Evolutionary conservation across 1,140 invertebrate genomes (phyloP), one percentile per base, ranked within the genome.

Genomic region (Brachionus calyciflorus): DNA sequence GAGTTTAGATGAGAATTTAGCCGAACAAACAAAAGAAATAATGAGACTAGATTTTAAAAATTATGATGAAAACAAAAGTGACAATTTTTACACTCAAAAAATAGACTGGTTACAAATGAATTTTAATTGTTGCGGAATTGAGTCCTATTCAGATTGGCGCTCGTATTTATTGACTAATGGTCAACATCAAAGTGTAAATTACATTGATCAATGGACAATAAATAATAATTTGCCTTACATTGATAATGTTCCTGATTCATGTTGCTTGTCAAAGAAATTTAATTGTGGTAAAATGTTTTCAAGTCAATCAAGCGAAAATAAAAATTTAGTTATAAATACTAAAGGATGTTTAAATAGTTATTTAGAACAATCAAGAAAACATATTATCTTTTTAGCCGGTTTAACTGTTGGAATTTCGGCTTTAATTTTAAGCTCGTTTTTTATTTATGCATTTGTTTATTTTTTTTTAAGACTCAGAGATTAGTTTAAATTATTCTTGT

Each of bases 231-330:
- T 51, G 30, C 69, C 69, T 12, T 73, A 73, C n/a, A 51, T 30
- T 9, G 69, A 73, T 46, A 73, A 73, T 73, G 69, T 73, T 21
- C 69, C 69, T 21, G 69, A 73, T 55, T 73, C 69, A 10, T 73
- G 69, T 46, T 73, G 69, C 30, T 21, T 73, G 14, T 30, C 5
- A 5, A 49, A 51, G 30, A 49, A 3, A 41, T 55, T 33, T 33
- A 73, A 73, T 40, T 73, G 69, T 41, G 69, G 69, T n/a, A 73
- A 73, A 24, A 73, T 55, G 46, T 37, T 26, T 19, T 37, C 17
- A 1, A 21, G 28, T 60, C 30, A 28, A 12, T 14, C n/a, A 28
- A 17, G 6, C 9, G 40, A 49, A 40, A 46, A 73, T 28, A 19
- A 33, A 55, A 73, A 19, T 51, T 19, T 17, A 9, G 17, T 73